Evolutionary conservation across 2,797 vertebrate genomes (phyloP), one percentile per base, ranked within the genome.

Genomic region (Muscicapa striata): DNA sequence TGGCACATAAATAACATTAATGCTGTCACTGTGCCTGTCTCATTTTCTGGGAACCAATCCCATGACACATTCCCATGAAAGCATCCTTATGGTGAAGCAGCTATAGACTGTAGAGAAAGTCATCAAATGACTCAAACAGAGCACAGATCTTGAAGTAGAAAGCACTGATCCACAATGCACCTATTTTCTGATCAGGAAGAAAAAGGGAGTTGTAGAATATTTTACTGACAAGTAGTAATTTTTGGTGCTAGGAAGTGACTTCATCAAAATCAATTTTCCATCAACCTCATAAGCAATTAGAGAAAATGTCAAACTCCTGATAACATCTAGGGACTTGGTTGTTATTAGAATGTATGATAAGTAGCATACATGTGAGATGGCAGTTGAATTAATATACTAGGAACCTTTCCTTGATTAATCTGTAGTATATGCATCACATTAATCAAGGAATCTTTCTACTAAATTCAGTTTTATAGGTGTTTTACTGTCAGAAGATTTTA

Each of bases 381-480:
- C 34, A 69, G 88, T 93, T 81, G 90, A 90, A 91, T 94, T 94
- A 93, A 94, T 81, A 89, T 67, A 87, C 34, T 86, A 57, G 64
- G 82, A 86, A 76, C 70, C 52, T 94, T 82, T 79, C 29, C 77
- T 89, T 95, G 88, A 96, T 95, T 96, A 96, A 86, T 91, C 59
- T 79, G 27, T 67, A 34, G 26, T 73, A 73, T 74, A 89, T 82
- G 76, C 54, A 5, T 88, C 74, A 92, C 40, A 79, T 90, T 93
- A 96, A 96, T 90, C 73, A 94, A 88, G 41, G 4, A 80, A 21
- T 83, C 61, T 36, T 93, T 87, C 61, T 64, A 34, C 36, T 58
- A 80, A 57, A 27, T 66, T 94, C 74, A 90, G 87, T 91, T 95
- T 96, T 84, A 81, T 45, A 94, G 55, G n/a, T 3, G 10, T 87